phyloP scores from a whole-genome alignment of 2,888 invertebrate genomes.

The Cryptocheilus praepositus region DNA sequence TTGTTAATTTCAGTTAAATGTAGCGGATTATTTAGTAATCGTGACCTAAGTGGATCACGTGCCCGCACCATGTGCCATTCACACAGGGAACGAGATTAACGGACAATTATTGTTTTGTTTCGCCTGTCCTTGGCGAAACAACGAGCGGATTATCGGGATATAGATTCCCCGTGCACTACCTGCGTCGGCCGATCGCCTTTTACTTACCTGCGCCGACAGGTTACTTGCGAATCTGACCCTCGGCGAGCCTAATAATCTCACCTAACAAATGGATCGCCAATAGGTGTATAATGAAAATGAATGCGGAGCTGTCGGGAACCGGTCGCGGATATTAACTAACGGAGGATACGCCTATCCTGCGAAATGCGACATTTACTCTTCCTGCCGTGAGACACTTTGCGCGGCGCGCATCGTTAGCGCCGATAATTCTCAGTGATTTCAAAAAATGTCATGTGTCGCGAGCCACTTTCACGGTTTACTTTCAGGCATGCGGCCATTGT shows the following conservation, averaged over 20 bases:
- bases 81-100: too few species aligned
- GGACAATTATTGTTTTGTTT: too few species aligned
- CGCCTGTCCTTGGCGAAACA: constrained; percentile 10
- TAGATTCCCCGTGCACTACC: constrained; percentile 25
- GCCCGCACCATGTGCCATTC: too few species aligned
- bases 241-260: constrained; percentile 24
- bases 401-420: not conserved
- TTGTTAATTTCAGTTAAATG: too few species aligned
- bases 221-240: constrained; percentile 24
- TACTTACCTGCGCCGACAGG: constrained; percentile 36
- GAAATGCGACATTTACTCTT: not conserved
- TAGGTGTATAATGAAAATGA: constrained; percentile 30
- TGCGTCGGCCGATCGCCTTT: constrained; percentile 17
- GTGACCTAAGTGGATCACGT: too few species aligned
- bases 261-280: constrained; percentile 27
- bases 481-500: too few species aligned
- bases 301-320: constrained; percentile 18
- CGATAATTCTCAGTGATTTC: not conserved
- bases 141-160: constrained; percentile 27
- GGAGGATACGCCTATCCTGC: not conserved
- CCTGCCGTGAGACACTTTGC: not conserved
- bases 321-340: constrained; percentile 23
- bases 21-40: too few species aligned
- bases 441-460: too few species aligned
- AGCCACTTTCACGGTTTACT: too few species aligned